A percentile compares a stretch with the other conserved stretches of the same genome.
Conservation (phyloP, 37 sponge, comb jelly and placozoan genomes). For the Haliclona indistincta region DNA sequence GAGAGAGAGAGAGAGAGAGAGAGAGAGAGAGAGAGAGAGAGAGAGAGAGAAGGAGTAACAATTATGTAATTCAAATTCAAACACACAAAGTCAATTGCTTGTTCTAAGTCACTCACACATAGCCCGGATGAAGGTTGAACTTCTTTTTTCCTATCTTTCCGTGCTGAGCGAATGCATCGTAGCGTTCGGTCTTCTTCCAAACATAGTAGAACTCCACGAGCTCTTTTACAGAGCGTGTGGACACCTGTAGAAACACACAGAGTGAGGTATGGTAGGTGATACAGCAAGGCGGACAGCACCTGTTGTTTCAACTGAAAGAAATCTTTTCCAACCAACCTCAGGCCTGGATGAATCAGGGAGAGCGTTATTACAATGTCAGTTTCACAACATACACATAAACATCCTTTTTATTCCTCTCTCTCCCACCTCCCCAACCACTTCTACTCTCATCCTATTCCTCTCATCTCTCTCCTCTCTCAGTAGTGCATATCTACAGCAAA, state of each 20-base stretch:
- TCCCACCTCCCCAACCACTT: neutral
- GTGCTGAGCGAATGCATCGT: slow-evolving; percentile 49
- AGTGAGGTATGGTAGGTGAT: neutral
- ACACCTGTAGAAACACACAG: slow-evolving; percentile 43
- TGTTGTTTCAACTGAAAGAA: slow-evolving; percentile 28
- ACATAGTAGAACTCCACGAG: slow-evolving; percentile 93
- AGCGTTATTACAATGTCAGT: neutral
- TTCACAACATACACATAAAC: neutral
- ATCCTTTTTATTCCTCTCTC: neutral
- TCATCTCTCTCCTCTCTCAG: too few relatives aligned
- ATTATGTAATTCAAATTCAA: neutral
- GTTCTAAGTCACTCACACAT: slow-evolving; percentile 40
- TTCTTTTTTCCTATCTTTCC: slow-evolving; percentile 50
- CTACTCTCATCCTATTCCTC: neutral
- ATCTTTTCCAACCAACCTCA: slow-evolving; percentile 38
- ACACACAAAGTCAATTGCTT: neutral
- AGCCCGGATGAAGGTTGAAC: slow-evolving; percentile 43
- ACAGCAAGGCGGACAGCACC: neutral
- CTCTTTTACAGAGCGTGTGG: slow-evolving; percentile 82
- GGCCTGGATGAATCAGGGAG: slow-evolving; percentile 4
- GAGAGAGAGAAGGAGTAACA: neutral
- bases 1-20: neutral
- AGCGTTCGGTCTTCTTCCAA: slow-evolving; percentile 96
- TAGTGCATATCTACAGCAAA: too few relatives aligned
- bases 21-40: neutral